Evolutionary conservation across 2,797 vertebrate species (phyloP), one percentile per base, ranked within the genome.

Genomic region (Cossypha heuglini): DNA sequence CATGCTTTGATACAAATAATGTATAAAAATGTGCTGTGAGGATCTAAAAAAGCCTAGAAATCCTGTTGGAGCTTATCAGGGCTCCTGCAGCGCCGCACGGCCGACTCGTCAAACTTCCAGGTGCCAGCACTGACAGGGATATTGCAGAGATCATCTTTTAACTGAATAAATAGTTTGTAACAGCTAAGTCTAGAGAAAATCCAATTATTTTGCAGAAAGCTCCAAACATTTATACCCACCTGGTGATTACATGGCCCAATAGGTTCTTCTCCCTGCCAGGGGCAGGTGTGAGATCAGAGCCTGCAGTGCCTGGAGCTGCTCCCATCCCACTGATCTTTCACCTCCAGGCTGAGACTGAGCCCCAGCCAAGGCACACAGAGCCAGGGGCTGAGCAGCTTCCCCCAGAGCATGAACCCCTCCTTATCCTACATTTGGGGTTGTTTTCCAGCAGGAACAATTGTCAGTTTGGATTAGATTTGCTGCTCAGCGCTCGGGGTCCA

Each of bases 161-260:
- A 78, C 59, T 12, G 66, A 84, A 77, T 21, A 59, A 84, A 72
- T 24, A 90, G 73, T 78, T 78, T 72, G 80, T 84, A 59, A 59
- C 64, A 72, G 73, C 80, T 48, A 72, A 66, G 51, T 40, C 87
- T 77, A 52, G 38, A 87, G 72, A 71, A 96, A 96, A 90, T 43
- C 85, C 62, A 94, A 93, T 81, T 76, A 62, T 35, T 67, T 17
- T 62, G 67, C 81, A 82, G 89, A 72, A 94, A 86, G 75, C 88
- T 96, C 96, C 90, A 59, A 95, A 82, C 62, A 42, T 77, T 93
- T 79, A n/a, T 78, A 98, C 98, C 98, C 96, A 98, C 98, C 98
- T 81, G 63, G 80, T 93, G 82, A 46, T 96, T 90, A 86, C 43
- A 96, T 25, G 90, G 95, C 81, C 96, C 95, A 96, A 57, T 13